Conservation (phyloP, 2,888 invertebrate genomes). For the Phyto melanocephala region DNA sequence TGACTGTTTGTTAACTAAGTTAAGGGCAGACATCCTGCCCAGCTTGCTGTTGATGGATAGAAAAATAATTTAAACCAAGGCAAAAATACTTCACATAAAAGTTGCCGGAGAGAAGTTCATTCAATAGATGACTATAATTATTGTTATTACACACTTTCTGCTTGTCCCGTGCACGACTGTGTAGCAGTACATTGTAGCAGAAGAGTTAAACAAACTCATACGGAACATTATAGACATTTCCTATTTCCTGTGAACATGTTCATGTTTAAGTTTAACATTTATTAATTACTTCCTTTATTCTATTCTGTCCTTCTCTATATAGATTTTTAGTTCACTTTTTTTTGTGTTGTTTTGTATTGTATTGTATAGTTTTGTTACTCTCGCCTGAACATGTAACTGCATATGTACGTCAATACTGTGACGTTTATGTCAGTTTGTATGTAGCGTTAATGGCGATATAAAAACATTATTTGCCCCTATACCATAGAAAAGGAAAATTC, state of each 20-base stretch:
- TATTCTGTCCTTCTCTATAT: slow-evolving; percentile 12
- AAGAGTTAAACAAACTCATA: slow-evolving; percentile 61
- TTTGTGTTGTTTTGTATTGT: slow-evolving; percentile 8
- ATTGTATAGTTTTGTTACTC: slow-evolving; percentile 6
- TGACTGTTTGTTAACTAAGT: slow-evolving; percentile 1
- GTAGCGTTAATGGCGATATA: slow-evolving; percentile 26
- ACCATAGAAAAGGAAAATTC: slow-evolving; percentile 23
- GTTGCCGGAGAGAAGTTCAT: slow-evolving; percentile 14
- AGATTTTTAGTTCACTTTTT: background rate
- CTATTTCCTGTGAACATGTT: slow-evolving; percentile 56
- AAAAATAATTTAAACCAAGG: background rate
- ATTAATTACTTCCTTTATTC: slow-evolving; percentile 63
- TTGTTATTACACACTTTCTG: slow-evolving; percentile 53
- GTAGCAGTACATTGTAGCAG: slow-evolving; percentile 26
- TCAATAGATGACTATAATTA: slow-evolving; percentile 54
- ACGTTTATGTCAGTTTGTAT: no score
- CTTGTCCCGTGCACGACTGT: background rate
- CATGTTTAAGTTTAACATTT: slow-evolving; percentile 63
- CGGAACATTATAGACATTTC: slow-evolving; percentile 63
- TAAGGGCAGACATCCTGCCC: background rate
- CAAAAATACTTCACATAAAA: slow-evolving; percentile 11
- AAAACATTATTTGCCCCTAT: slow-evolving; percentile 27
- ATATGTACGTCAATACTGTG: no score
- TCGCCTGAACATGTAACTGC: no score
- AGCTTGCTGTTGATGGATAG: background rate